Evolutionary conservation across 2,888 invertebrate species (phyloP).

Genomic region (Cheilosia pagana): DNA sequence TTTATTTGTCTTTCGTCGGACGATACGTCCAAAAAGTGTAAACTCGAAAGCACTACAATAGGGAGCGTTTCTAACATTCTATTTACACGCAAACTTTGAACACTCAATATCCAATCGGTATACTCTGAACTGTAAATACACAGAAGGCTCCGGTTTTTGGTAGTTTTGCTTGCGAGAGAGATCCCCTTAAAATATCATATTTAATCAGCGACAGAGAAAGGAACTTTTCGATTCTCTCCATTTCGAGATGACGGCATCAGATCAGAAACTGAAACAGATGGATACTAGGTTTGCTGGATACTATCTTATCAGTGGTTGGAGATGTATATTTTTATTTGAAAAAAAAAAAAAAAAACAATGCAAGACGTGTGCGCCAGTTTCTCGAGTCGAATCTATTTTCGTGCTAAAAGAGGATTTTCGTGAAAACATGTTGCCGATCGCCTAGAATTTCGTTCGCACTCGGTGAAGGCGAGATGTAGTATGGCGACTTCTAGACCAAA

Average conservation of each 20-base stretch:
- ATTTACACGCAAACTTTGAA: slow-evolving; percentile 60
- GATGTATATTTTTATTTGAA: slow-evolving; percentile 8
- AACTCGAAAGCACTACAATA: slow-evolving; percentile 58
- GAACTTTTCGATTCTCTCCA: slow-evolving; percentile 1
- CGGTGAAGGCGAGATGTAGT: slow-evolving; percentile 9
- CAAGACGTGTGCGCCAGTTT: slow-evolving; percentile 53
- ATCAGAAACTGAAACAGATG: slow-evolving; percentile 17
- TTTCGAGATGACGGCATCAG: slow-evolving; percentile 52
- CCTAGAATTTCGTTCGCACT: slow-evolving; percentile 53
- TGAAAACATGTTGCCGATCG: slow-evolving; percentile 22
- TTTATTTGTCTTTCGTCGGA: slow-evolving; percentile 58
- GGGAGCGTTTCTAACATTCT: slow-evolving; percentile 63
- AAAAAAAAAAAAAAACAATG: slow-evolving; percentile 8
- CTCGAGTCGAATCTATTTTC: slow-evolving; percentile 51
- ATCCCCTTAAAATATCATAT: slow-evolving; percentile 69
- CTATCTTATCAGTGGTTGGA: slow-evolving; percentile 60
- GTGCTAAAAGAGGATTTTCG: slow-evolving; percentile 39
- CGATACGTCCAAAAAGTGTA: slow-evolving; percentile 39
- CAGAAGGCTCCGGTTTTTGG: slow-evolving; percentile 61
- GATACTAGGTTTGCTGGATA: slow-evolving; percentile 43
- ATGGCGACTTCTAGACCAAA: slow-evolving; percentile 58
- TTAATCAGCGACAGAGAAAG: slow-evolving; percentile 41
- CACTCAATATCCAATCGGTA: slow-evolving; percentile 58
- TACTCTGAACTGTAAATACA: slow-evolving; percentile 41
- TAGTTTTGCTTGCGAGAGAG: slow-evolving; percentile 71